Conservation (phyloP, 1,140 invertebrate genomes). For the Platorchestia sp. region DNA sequence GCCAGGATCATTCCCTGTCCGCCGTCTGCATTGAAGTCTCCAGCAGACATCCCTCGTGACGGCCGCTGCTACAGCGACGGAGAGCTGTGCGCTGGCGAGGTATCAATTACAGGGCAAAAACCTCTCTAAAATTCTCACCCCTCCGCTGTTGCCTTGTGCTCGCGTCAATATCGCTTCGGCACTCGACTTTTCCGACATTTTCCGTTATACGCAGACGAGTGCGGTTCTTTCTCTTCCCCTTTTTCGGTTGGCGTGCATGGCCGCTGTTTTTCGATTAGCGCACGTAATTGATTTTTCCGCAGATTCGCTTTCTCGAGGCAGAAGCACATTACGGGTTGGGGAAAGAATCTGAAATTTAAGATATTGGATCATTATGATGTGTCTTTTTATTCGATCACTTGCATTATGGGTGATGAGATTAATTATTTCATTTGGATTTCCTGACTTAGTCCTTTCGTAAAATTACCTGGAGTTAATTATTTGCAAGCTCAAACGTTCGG, state of each 20-base stretch:
- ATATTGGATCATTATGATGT: not conserved
- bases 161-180: slow-evolving; percentile 7
- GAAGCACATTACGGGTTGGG: not conserved
- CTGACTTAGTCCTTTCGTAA: not conserved
- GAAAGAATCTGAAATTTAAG: not conserved
- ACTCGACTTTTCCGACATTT: not conserved
- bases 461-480: not conserved
- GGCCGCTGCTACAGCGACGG: not conserved
- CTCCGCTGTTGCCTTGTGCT: not conserved
- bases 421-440: not conserved
- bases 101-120: slow-evolving; percentile 27
- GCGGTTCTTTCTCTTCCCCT: not conserved
- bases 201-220: not conserved
- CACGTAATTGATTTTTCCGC: not conserved
- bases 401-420: not conserved
- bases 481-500: not conserved
- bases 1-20: not conserved
- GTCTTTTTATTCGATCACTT: not conserved
- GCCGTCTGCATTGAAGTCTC: not conserved
- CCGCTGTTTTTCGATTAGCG: not conserved
- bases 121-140: not conserved
- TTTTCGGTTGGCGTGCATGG: not conserved
- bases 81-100: not conserved
- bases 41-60: not conserved
- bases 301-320: not conserved